phyloP scores from a whole-genome alignment of 2,113 vertebrate genomes.

The Myodes glareolus region DNA sequence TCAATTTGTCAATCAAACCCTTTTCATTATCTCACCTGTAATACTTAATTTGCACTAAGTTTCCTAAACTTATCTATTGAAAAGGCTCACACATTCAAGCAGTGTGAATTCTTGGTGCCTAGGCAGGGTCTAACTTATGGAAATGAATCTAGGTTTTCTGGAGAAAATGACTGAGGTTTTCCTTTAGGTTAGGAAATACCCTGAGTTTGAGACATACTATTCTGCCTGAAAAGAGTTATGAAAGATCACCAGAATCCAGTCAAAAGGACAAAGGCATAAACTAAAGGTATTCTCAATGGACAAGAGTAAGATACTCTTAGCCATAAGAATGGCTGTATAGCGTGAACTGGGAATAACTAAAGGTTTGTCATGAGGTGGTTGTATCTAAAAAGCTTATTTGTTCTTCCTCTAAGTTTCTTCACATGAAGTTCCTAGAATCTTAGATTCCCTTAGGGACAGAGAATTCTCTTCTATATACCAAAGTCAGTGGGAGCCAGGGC shows the following conservation, averaged over 20 bases:
- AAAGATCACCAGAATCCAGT: not conserved
- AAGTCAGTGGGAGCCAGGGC: not conserved
- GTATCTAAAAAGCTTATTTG: not conserved
- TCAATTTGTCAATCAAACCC: not conserved
- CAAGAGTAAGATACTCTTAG: not conserved
- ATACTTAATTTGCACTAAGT: not conserved
- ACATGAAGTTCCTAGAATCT: not conserved
- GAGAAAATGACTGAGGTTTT: not conserved
- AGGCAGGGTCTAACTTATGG: not conserved
- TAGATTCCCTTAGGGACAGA: not conserved
- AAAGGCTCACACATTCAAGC: not conserved
- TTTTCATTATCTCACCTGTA: not conserved
- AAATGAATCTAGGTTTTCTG: not conserved
- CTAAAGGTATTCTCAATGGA: not conserved
- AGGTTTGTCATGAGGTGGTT: not conserved
- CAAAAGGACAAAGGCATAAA: not conserved
- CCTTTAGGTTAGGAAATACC: not conserved
- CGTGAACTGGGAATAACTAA: not conserved
- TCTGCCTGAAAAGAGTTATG: not conserved
- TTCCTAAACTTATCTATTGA: not conserved
- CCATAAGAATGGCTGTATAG: not conserved
- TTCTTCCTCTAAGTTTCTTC: not conserved
- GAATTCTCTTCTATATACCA: not conserved
- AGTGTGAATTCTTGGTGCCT: not conserved
- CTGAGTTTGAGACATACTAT: not conserved